A percentile compares a stretch with the other conserved stretches of the same genome.
Evolutionary conservation across 2,797 vertebrate genomes (phyloP).

Genomic region (Etheostoma nigrum): DNA sequence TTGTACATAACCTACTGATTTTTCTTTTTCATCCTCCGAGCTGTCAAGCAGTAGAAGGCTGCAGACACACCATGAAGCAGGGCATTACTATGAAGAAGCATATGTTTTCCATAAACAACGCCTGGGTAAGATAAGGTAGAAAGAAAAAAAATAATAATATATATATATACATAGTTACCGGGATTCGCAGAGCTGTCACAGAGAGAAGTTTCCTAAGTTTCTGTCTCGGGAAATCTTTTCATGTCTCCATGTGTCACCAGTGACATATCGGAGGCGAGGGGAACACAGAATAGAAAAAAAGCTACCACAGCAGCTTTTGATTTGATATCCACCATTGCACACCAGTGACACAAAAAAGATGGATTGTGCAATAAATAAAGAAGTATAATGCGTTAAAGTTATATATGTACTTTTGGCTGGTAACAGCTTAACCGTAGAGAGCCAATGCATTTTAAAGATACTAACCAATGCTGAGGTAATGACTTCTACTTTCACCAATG

Average conservation of each 20-base stretch:
- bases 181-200: constrained; percentile 30
- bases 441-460: neutral
- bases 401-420: neutral
- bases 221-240: constrained; percentile 22
- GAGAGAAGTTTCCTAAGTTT: constrained; percentile 38
- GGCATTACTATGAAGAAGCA: constrained; percentile 6
- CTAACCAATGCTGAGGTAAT: no score
- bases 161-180: neutral
- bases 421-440: neutral
- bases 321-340: constrained; percentile 10
- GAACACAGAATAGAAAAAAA: constrained; percentile 4
- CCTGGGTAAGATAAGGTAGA: constrained; percentile 25
- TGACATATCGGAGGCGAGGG: constrained; percentile 27
- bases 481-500: no score
- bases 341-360: neutral
- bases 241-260: constrained; percentile 26
- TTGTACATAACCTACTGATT: neutral
- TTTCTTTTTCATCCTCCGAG: neutral
- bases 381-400: neutral
- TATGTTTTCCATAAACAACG: constrained; percentile 14
- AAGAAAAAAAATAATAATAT: constrained; percentile 7
- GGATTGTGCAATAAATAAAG: neutral
- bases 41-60: constrained; percentile 15
- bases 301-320: constrained; percentile 15
- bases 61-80: neutral